Conservation (phyloP, 2,888 invertebrate species). For the Mythimna albipuncta region DNA sequence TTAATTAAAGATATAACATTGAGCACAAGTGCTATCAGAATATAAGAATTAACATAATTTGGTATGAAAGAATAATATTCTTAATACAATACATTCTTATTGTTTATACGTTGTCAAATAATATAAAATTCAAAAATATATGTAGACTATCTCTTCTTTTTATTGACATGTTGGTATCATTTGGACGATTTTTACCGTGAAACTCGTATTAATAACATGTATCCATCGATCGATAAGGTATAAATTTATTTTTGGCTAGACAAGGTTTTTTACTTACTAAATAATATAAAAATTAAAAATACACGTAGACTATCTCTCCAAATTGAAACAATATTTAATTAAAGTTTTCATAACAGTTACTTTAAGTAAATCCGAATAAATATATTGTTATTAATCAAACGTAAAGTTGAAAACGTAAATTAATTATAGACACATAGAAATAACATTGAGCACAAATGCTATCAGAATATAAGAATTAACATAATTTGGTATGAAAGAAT, state of each 20-base stretch:
- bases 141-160: too few relatives aligned
- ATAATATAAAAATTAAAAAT: too few relatives aligned
- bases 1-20: constrained; percentile 5
- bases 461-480: neutral
- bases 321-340: neutral
- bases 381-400: too few relatives aligned
- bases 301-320: too few relatives aligned
- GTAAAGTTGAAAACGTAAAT: neutral
- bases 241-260: too few relatives aligned
- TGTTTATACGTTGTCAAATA: neutral
- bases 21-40: constrained; percentile 9
- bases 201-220: neutral
- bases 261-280: neutral
- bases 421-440: neutral
- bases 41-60: neutral
- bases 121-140: too few relatives aligned
- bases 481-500: neutral
- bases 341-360: too few relatives aligned
- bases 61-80: neutral
- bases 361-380: neutral
- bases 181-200: neutral
- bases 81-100: too few relatives aligned
- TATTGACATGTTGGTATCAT: too few relatives aligned
- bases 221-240: too few relatives aligned
- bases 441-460: constrained; percentile 13